Percentiles rank a stretch among this genome's conserved stretches.
phyloP scores from a whole-genome alignment of 1,140 invertebrate species.

The Leptoteleia sp. region DNA sequence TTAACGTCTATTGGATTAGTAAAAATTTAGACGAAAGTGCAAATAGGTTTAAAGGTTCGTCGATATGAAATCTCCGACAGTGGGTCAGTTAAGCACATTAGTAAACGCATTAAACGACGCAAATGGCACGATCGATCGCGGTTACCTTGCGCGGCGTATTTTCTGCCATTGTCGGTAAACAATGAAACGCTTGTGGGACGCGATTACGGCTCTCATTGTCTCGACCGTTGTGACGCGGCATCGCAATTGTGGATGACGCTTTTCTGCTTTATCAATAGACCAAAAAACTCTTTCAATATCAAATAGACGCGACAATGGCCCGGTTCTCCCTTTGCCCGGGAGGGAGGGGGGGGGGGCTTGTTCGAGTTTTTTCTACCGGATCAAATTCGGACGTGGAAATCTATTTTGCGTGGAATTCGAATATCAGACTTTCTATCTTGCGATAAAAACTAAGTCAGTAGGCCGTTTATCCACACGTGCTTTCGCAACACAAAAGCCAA shows the following conservation, averaged over 20 bases:
- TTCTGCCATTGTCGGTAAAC: constrained; percentile 76
- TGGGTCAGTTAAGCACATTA: constrained; percentile 63
- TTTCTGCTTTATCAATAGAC: constrained; percentile 67
- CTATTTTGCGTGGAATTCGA: constrained; percentile 22
- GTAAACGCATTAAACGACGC: constrained; percentile 60
- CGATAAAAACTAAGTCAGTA: constrained; percentile 40
- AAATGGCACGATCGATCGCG: constrained; percentile 68
- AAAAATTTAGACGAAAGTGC: constrained; percentile 27
- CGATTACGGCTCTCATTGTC: constrained; percentile 76
- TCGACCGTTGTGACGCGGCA: constrained; percentile 69
- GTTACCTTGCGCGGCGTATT: constrained; percentile 72
- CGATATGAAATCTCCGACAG: constrained; percentile 35
- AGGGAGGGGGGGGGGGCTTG: too few relatives aligned
- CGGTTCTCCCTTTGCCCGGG: constrained; percentile 37
- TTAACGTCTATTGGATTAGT: constrained; percentile 13
- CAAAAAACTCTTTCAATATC: constrained; percentile 62
- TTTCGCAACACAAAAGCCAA: constrained; percentile 3
- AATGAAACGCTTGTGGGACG: constrained; percentile 77
- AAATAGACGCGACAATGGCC: constrained; percentile 51
- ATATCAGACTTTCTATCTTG: constrained; percentile 46
- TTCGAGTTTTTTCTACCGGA: constrained; percentile 37
- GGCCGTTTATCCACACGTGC: constrained; percentile 7
- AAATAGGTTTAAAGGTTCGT: constrained; percentile 35
- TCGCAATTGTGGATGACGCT: constrained; percentile 73
- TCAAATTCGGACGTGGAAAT: constrained; percentile 33